Evolutionary conservation across 2,888 invertebrate species (phyloP), one percentile per base, ranked within the genome.

Genomic region (Cabera pusaria): DNA sequence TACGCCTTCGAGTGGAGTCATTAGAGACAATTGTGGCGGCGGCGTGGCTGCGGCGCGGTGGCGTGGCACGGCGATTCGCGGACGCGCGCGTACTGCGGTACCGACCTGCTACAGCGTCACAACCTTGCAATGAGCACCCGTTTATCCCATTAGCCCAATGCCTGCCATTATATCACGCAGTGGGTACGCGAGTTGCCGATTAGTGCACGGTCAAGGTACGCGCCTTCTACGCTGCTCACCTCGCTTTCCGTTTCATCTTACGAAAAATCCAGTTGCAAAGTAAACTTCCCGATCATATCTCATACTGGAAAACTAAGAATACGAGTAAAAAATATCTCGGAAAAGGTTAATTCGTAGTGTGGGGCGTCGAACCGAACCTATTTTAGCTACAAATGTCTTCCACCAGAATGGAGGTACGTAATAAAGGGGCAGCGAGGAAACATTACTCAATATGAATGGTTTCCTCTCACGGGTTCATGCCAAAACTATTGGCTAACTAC

Each of bases 101-200:
- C 26, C 24, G 14, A 24, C 21, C 22, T 17, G 20, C 14, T 17
- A 11, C 29, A 58, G 56, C 73, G 72, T 72, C 75, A 74, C 85
- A 85, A 84, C 87, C 87, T 87, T 86, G 87, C 77, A 71, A 69
- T 77, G 77, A 78, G 78, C 69, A 72, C 71, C 71, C 86, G 75
- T 77, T 87, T 87, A 87, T 87, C 73, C 78, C 83, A 87, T 87
- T 86, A 84, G 69, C 65, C 74, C 78, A 73, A 74, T 80, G 77
- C 70, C 78, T 80, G 77, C 69, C 70, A 77, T 79, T 76, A 76
- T 67, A 68, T 44, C 65, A 72, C 77, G 72, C 71, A 72, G 74
- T 70, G 73, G 73, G 79, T 76, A 75, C 67, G 61, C 64, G 63
- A 56, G 44, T 45, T 56, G 57, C 55, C 64, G 66, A 79, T 81